A percentile compares a stretch with the other conserved stretches of the same genome.
Conservation (phyloP, 2,797 vertebrate species). For the Sylvilagus floridanus region DNA sequence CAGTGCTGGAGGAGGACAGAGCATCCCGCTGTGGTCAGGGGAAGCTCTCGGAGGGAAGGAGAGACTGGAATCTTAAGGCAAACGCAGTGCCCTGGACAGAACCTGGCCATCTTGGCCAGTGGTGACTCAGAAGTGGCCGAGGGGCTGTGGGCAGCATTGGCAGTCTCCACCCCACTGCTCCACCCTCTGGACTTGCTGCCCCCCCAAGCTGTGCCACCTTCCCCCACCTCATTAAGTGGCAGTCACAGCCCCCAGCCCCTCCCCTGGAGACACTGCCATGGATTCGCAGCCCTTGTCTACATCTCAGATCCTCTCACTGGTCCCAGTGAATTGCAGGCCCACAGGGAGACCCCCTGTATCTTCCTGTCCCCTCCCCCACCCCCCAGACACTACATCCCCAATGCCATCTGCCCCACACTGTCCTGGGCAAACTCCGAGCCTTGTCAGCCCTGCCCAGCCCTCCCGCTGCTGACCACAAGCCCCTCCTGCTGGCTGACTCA, state of each 20-base stretch:
- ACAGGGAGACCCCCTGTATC: background rate
- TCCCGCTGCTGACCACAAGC: background rate
- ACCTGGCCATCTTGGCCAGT: accelerated
- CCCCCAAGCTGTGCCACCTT: too few relatives aligned
- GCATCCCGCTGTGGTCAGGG: background rate
- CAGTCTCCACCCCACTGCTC: background rate
- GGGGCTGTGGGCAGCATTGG: accelerated
- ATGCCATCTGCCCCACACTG: background rate
- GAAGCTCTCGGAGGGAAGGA: background rate
- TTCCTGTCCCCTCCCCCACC: background rate
- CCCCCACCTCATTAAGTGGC: background rate
- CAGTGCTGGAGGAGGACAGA: background rate
- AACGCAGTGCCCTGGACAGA: background rate
- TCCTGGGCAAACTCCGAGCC: background rate
- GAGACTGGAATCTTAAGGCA: background rate
- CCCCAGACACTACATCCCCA: background rate
- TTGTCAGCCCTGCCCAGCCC: background rate
- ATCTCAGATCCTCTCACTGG: background rate
- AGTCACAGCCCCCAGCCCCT: background rate
- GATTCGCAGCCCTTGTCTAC: too few relatives aligned
- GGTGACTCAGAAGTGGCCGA: accelerated
- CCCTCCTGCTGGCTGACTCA: background rate
- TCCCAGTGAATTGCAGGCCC: background rate
- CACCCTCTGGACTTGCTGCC: background rate
- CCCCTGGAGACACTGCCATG: background rate